Base-by-base conservation (phyloP, 2,113 vertebrate genomes). In the Zootoca vivipara region DNA sequence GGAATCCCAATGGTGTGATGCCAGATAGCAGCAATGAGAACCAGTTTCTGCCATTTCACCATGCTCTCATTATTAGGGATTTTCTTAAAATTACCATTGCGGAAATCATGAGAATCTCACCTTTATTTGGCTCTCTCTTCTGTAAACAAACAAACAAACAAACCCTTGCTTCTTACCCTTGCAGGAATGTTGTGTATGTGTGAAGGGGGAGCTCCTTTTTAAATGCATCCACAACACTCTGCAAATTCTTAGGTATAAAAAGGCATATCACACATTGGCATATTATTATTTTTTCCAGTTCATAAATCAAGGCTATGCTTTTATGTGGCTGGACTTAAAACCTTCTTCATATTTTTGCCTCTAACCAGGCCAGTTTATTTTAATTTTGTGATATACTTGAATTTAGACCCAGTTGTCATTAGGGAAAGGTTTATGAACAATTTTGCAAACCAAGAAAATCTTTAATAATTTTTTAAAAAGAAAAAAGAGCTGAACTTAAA, bases 41-140 rank as follows among this genome's bases (percentile, higher is more conserved):
- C 62, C 52, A 87, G 78, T 38, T 81, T 67, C 70, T 74, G 65
- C 46, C 85, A 72, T 67, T 72, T 87, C 42, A 80, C 26, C 52
- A 12, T 74, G 52, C 24, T 72, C 35, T 87, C 70, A 82, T 81
- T 73, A 73, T 58, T n/a, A 82, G 78, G 35, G 72, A 81, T 73
- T 87, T 73, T 82, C 86, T 73, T 82, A 64, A 87, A 73, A 80
- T 67, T 52, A 81, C 42, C 72, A 69, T 35, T 81, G 33, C 69
- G 81, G 78, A 64, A 64, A 9, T 81, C 64, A 82, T 74, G 79
- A 73, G 67, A 30, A 82, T 62, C 78, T 81, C 85, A 87, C 69
- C 56, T 87, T 86, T 30, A 38, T 87, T 86, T 30, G 30, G 56
- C 20, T 82, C 33, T 20, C 4, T 86, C 12, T 40, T 73, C 82